Evolutionary conservation across 2,888 invertebrate species (phyloP).

Genomic region (Nasonovia ribisnigri): DNA sequence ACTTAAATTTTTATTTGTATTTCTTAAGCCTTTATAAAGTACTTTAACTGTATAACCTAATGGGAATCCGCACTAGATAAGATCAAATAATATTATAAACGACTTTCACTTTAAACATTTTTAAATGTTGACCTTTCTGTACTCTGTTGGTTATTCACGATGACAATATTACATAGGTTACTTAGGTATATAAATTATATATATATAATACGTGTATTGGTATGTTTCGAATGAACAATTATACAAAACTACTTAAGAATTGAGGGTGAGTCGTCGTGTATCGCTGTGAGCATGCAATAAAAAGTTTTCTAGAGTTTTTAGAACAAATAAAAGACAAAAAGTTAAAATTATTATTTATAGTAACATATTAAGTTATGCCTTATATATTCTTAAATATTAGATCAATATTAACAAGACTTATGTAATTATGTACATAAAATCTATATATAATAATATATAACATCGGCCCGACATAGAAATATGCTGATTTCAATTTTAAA

Average conservation of each 20-base stretch:
- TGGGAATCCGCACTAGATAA: constrained; percentile 26
- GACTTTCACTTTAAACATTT: constrained; percentile 54
- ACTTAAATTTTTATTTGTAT: neutral
- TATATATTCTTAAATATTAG: neutral
- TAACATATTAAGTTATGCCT: neutral
- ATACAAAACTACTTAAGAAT: neutral
- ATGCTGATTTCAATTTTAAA: no score
- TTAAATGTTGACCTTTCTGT: constrained; percentile 39
- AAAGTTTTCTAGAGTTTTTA: neutral
- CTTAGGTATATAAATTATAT: neutral
- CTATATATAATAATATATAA: no score
- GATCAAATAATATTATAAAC: neutral
- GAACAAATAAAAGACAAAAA: neutral
- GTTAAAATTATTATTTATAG: neutral
- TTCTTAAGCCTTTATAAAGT: neutral
- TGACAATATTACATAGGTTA: constrained; percentile 36
- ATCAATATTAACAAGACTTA: neutral
- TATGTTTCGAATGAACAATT: neutral
- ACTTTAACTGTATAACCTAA: neutral
- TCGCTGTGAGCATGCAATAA: neutral
- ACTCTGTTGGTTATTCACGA: neutral
- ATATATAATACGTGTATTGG: neutral
- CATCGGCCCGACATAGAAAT: no score
- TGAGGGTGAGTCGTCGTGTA: neutral
- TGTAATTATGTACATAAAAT: no score